A percentile compares a stretch with the other conserved stretches of the same genome.
These are phyloP conservation scores for Alloplasta piceator DNA, from an alignment of 2,888 invertebrate genomes.

Conservation along the genomic window DNA sequence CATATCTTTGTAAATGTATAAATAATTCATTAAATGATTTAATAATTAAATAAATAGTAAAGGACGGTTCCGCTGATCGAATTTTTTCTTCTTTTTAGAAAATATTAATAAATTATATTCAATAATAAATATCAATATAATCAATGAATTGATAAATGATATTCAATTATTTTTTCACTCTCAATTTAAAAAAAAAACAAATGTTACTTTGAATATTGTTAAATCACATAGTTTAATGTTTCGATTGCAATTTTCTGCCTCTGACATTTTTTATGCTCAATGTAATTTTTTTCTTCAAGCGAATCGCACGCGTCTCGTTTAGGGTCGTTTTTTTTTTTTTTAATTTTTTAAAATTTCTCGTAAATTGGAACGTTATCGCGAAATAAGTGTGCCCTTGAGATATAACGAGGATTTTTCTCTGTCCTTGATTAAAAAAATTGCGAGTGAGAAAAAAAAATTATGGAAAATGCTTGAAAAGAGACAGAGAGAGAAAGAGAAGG, in stretches of 20 bases:
- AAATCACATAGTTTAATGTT: background rate
- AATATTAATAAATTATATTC: too few relatives aligned
- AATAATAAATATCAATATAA: too few relatives aligned
- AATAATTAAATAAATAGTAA: too few relatives aligned
- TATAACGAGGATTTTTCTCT: constrained; percentile 72
- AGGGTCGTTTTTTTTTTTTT: background rate
- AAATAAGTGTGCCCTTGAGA: constrained; percentile 29
- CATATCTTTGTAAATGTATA: too few relatives aligned
- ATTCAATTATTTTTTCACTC: too few relatives aligned
- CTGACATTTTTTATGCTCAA: background rate
- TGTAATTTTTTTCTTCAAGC: background rate
- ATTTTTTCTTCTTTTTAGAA: too few relatives aligned
- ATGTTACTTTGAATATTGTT: too few relatives aligned
- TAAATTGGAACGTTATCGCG: background rate
- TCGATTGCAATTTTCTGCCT: background rate
- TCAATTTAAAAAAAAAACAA: too few relatives aligned
- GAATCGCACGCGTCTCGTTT: background rate
- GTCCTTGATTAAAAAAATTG: constrained; percentile 22
- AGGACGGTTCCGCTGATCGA: too few relatives aligned
- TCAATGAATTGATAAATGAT: too few relatives aligned
- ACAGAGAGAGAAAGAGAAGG: constrained; percentile 31
- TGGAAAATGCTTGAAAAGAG: background rate
- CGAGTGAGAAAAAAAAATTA: constrained; percentile 8
- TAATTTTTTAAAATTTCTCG: background rate
- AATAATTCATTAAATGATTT: too few relatives aligned